Evolutionary conservation across 2,888 invertebrate species (phyloP).

Genomic region (Alloplasta piceator): DNA sequence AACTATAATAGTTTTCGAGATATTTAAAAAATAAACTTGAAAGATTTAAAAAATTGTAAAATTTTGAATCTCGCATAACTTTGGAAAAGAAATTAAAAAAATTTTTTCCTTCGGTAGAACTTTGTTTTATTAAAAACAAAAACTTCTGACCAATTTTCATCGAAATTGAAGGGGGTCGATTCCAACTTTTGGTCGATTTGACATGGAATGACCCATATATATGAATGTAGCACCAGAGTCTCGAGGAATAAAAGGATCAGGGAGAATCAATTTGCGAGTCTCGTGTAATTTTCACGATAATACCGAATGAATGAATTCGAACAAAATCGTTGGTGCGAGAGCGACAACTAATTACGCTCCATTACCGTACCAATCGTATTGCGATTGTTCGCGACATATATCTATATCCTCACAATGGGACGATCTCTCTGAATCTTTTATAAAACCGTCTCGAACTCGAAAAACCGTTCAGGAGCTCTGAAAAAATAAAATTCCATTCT

Average conservation of each 20-base stretch:
- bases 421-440: slow-evolving; percentile 38
- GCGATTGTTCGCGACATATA: neutral
- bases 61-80: no score
- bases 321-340: slow-evolving; percentile 46
- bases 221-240: slow-evolving; percentile 12
- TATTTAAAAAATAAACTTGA: no score
- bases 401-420: neutral
- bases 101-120: no score
- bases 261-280: slow-evolving; percentile 52
- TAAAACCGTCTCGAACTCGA: slow-evolving; percentile 31
- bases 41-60: no score
- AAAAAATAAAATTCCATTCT: slow-evolving; percentile 33
- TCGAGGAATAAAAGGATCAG: slow-evolving; percentile 24
- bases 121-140: no score
- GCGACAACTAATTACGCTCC: slow-evolving; percentile 59
- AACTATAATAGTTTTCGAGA: no score
- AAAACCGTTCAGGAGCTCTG: slow-evolving; percentile 41
- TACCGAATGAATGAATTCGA: slow-evolving; percentile 50
- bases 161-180: no score
- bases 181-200: no score
- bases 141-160: no score
- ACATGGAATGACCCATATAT: neutral
- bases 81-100: no score
- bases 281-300: slow-evolving; percentile 43
- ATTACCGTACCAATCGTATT: slow-evolving; percentile 52